Evolutionary conservation across 2,888 invertebrate species (phyloP), one percentile per base, ranked within the genome.

Genomic region (Nineta flava): DNA sequence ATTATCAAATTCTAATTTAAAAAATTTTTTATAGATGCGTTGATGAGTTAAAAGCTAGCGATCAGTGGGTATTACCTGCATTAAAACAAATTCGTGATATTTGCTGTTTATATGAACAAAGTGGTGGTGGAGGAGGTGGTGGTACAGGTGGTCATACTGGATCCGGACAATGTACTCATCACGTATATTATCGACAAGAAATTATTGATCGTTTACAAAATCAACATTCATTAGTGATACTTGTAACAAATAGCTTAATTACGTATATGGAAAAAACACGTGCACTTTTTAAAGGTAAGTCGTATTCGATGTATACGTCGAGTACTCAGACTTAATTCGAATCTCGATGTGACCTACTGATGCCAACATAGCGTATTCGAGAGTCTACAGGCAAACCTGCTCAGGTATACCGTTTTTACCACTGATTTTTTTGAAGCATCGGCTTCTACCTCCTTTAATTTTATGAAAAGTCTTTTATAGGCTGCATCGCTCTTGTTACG

Each of bases 21-120:
- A 19, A 45, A 45, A 7, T n/a, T 2, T 44, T 31, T 50, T 50
- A 6, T 53, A 72, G 72, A 53, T 92, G 95, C 65, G 93, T 96
- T n/a, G 92, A 92, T 56, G 95, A 96, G 66, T 67, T 96, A 52
- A 87, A 88, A 64, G 81, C 78, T 48, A 82, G 82, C 41, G 90
- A 88, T 59, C 81, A 81, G 55, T 96, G 95, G 95, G 95, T 90
- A 16, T 66, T 96, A 58, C 95, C 96, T 1, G 93, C 95, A 4
- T 70, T 96, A 55, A 94, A 95, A 65, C 87, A 95, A 69, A 95
- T 96, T 65, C 78, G 88, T 34, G 95, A 96, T 67, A 95, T 96
- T 57, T 95, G 95, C 66, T 86, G 87, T 61, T 74, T 95, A 57
- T 96, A 95, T 65, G 95, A 95, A 72, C 81, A 87, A 41, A 81